phyloP scores from a whole-genome alignment of 2,888 invertebrate genomes.

The Drosophila seclusa region DNA sequence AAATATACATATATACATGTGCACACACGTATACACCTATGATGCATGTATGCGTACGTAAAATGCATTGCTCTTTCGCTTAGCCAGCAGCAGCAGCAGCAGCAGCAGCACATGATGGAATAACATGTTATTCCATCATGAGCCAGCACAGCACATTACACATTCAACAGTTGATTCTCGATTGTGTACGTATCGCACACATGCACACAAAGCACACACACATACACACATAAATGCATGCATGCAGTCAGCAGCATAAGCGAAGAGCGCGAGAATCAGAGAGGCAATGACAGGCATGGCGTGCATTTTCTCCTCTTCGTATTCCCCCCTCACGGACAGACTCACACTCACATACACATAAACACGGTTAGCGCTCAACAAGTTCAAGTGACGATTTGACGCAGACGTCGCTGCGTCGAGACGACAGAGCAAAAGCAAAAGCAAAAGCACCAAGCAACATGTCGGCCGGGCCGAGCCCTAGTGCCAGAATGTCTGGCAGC shows the following conservation, averaged over 20 bases:
- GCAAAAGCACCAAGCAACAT: constrained; percentile 54
- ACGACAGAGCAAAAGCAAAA: constrained; percentile 48
- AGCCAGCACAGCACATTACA: constrained; percentile 61
- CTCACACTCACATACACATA: constrained; percentile 3
- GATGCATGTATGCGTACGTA: constrained; percentile 6
- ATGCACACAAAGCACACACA: constrained; percentile 6
- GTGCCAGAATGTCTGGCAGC: constrained; percentile 84
- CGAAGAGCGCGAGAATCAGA: constrained; percentile 34
- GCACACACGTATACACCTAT: constrained; percentile 1
- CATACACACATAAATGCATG: neutral
- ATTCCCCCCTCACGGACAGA: neutral
- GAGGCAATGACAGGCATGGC: constrained; percentile 30
- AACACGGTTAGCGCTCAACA: constrained; percentile 58
- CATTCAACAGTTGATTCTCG: constrained; percentile 78
- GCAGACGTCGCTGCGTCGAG: constrained; percentile 47
- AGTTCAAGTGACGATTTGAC: constrained; percentile 66
- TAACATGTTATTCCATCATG: constrained; percentile 43
- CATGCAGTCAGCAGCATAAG: constrained; percentile 38
- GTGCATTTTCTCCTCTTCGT: constrained; percentile 18
- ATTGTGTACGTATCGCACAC: constrained; percentile 30
- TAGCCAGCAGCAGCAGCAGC: constrained; percentile 11
- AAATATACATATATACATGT: constrained; percentile 2
- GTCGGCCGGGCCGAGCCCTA: constrained; percentile 64
- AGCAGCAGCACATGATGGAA: constrained; percentile 29
- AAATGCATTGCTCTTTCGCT: constrained; percentile 66